These are phyloP conservation scores for Bufo gargarizans DNA, from an alignment of 2,113 vertebrate species.

Conservation along the genomic window DNA sequence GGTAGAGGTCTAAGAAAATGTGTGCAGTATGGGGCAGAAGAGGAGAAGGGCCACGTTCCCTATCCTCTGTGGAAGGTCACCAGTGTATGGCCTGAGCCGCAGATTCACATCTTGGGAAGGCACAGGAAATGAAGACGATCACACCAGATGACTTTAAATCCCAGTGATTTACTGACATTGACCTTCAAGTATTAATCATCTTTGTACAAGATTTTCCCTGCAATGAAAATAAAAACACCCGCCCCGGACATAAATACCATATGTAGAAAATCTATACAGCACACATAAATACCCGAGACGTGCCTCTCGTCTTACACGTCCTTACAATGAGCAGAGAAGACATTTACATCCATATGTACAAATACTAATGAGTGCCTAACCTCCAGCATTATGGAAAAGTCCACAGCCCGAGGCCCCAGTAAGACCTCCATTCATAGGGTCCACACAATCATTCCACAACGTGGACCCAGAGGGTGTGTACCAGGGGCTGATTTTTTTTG, in stretches of 20 bases:
- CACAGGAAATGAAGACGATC: background rate
- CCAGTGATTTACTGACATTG: slow-evolving; percentile 24
- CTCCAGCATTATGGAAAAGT: background rate
- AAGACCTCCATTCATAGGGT: too few species aligned
- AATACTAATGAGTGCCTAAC: background rate
- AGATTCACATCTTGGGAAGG: background rate
- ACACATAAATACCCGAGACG: slow-evolving; percentile 32
- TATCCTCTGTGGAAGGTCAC: too few species aligned
- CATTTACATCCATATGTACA: slow-evolving; percentile 19
- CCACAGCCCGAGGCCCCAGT: background rate
- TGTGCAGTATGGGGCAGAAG: too few species aligned
- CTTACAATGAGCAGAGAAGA: background rate
- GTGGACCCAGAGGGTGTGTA: background rate
- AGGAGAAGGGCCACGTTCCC: too few species aligned
- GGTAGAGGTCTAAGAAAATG: background rate
- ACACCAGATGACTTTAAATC: background rate
- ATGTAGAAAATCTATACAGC: slow-evolving; percentile 47
- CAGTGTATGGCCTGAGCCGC: too few species aligned
- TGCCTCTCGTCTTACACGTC: background rate
- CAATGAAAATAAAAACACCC: background rate
- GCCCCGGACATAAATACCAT: slow-evolving; percentile 26
- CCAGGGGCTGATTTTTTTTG: too few species aligned
- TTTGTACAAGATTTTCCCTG: slow-evolving; percentile 26
- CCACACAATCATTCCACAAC: background rate
- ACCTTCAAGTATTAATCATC: slow-evolving; percentile 32